Base-by-base conservation (phyloP, 2,113 vertebrate species). In the Polypterus bichir region DNA sequence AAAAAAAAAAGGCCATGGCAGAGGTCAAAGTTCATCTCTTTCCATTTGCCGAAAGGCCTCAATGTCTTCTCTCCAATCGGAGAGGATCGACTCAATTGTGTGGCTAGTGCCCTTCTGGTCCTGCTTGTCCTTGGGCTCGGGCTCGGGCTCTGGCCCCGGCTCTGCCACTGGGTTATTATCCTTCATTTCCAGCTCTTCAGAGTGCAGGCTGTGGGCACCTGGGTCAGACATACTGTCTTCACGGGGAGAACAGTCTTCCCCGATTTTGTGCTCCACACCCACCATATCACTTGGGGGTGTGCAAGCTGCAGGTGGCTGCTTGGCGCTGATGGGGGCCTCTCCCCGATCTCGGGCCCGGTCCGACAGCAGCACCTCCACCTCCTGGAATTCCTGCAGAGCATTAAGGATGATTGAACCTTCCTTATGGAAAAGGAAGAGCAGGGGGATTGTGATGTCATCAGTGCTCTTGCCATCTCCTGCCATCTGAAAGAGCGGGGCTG, bases 41-140 rank as follows among this genome's bases (percentile, higher is more conserved):
- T 97, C 94, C 94, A 99, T 99, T 88, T 95, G 91, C 85, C 92
- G 86, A 82, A 99, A 97, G 1, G 92, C 94, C 84, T 98, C 94
- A 82, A 99, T 85, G 77, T 99, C 96, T 83, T 97, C 96, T 76
- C 81, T 91, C 96, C 96, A 99, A 79, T 99, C 94, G 70, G 94
- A 91, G 74, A 99, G 79, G 74, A 99, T 84, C 46, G 91, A 88
- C 67, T 97, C 92, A 76, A 90, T 85, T 47, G 92, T 92, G 54
- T 86, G 89, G 67, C 65, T 48, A 49, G 7, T 64, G 53, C 44
- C 52, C 46, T 74, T 71, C 59, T 64, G 2, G 69, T 78, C 79
- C 1, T 61, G 59, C 47, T 56, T 63, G 47, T 73, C 70, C 6
- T 55, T 10, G 45, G 55, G 71, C 46, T 66, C 62, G 2, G 68